Conservation (phyloP, 2,888 invertebrate species). For the Liposcelis brunnea region DNA sequence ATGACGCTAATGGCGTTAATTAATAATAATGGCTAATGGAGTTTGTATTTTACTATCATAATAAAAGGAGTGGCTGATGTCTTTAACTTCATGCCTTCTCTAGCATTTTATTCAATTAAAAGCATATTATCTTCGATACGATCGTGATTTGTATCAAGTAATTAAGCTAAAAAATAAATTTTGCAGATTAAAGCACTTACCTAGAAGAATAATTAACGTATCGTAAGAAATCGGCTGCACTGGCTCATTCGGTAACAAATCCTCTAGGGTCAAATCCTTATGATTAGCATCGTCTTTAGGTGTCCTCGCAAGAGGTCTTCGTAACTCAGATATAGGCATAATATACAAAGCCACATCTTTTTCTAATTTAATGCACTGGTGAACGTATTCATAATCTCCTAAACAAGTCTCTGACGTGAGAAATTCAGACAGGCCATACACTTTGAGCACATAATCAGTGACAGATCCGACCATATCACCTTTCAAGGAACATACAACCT, state of each 20-base stretch:
- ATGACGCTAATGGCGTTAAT: too few species aligned
- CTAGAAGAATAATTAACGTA: slow-evolving; percentile 66
- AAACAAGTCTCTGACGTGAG: slow-evolving; percentile 65
- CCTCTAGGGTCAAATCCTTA: slow-evolving; percentile 54
- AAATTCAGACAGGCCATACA: slow-evolving; percentile 79
- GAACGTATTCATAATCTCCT: slow-evolving; percentile 83
- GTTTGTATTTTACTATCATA: too few species aligned
- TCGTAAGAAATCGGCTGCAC: slow-evolving; percentile 61
- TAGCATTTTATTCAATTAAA: too few species aligned
- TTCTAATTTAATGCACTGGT: slow-evolving; percentile 83
- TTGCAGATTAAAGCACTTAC: slow-evolving; percentile 29
- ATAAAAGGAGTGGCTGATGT: too few species aligned
- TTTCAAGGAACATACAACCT: slow-evolving; percentile 65
- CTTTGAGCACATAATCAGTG: slow-evolving; percentile 52
- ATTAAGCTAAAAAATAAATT: slow-evolving; percentile 11
- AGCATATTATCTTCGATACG: not conserved
- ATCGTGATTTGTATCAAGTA: too few species aligned
- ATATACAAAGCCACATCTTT: slow-evolving; percentile 58
- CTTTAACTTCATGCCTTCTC: too few species aligned
- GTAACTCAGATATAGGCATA: slow-evolving; percentile 38
- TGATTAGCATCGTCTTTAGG: slow-evolving; percentile 63
- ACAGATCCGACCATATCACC: slow-evolving; percentile 48
- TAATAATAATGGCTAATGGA: too few species aligned
- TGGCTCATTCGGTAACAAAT: slow-evolving; percentile 59
- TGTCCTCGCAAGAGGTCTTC: slow-evolving; percentile 55